Evolutionary conservation across 2,797 vertebrate genomes (phyloP).

Genomic region (Cossypha dichroa): DNA sequence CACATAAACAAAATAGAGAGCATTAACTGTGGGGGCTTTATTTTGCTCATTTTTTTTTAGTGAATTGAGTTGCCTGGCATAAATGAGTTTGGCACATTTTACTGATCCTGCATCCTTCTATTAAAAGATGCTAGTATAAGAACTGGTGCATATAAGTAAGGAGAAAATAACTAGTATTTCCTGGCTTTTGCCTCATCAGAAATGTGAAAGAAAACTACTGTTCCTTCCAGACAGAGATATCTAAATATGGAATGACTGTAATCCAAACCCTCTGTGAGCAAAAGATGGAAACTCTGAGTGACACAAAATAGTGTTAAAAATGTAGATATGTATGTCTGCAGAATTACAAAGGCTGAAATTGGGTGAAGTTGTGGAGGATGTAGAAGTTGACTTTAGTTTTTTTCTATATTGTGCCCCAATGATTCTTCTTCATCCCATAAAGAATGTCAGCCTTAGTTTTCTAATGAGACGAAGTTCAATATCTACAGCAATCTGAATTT

Average conservation of each 20-base stretch:
- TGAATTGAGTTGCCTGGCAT: background rate
- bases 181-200: background rate
- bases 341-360: background rate
- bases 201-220: background rate
- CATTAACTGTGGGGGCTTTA: background rate
- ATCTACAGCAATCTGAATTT: accelerated
- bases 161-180: background rate
- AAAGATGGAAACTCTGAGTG: background rate
- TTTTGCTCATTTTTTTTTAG: background rate
- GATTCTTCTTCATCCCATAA: background rate
- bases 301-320: background rate
- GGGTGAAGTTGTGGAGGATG: background rate
- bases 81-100: background rate
- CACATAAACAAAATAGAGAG: background rate
- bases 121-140: background rate
- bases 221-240: background rate
- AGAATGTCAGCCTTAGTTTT: background rate
- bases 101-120: background rate
- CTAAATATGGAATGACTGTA: background rate
- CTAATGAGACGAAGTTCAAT: background rate
- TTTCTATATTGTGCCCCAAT: background rate
- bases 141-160: background rate
- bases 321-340: accelerated
- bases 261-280: background rate
- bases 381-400: background rate